phyloP scores from a whole-genome alignment of 2,888 invertebrate species.

The Congeria kusceri region DNA sequence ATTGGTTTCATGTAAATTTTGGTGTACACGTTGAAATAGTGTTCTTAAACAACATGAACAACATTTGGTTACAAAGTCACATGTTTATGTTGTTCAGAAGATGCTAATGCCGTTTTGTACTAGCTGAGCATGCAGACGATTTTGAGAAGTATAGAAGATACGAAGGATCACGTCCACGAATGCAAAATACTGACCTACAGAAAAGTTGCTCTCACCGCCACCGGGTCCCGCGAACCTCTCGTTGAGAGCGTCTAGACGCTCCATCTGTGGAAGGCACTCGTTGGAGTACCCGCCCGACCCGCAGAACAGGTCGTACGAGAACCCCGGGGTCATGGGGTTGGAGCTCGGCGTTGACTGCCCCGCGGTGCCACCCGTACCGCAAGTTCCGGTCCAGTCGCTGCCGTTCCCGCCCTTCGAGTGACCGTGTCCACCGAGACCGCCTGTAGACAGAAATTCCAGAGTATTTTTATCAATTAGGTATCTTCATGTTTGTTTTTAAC shows the following conservation, averaged over 20 bases:
- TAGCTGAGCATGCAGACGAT: too few relatives aligned
- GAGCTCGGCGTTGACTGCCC: conserved; percentile 21
- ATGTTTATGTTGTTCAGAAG: too few relatives aligned
- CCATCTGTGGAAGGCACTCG: conserved; percentile 22
- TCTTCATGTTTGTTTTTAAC: too few relatives aligned
- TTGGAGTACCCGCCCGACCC: conserved; percentile 55
- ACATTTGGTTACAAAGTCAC: too few relatives aligned
- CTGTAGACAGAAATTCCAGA: conserved; percentile 4
- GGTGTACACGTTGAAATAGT: too few relatives aligned
- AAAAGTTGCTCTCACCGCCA: conserved; percentile 36
- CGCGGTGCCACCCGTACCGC: conserved; percentile 54
- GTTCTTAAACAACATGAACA: too few relatives aligned
- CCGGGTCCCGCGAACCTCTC: conserved; percentile 46
- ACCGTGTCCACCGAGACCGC: conserved; percentile 53
- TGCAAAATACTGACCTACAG: conserved; percentile 23
- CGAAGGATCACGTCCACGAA: too few relatives aligned
- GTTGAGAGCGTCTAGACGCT: background rate
- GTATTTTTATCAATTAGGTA: too few relatives aligned
- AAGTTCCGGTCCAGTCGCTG: conserved; percentile 17
- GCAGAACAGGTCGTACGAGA: conserved; percentile 41
- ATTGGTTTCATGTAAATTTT: too few relatives aligned
- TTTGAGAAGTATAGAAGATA: too few relatives aligned
- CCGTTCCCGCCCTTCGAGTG: conserved; percentile 33
- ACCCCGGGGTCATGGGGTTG: conserved; percentile 10
- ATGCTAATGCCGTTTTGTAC: too few relatives aligned